Conservation (phyloP, 2,888 invertebrate genomes). For the Phytoseiulus persimilis region DNA sequence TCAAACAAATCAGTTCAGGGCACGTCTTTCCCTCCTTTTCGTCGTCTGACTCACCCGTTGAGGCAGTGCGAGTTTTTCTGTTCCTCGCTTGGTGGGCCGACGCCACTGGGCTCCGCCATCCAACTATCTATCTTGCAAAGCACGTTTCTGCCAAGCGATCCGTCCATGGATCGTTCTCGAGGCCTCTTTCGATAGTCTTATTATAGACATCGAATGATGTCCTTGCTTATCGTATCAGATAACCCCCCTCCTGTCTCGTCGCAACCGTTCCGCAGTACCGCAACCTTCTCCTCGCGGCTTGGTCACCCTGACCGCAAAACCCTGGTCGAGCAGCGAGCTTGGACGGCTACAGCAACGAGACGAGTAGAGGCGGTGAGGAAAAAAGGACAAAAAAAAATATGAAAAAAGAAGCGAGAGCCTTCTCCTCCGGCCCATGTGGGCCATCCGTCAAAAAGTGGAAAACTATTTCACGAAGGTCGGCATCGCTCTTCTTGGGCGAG, state of each 20-base stretch:
- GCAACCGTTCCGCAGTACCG: neutral
- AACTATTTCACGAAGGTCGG: neutral
- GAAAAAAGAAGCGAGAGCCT: neutral
- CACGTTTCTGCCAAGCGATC: neutral
- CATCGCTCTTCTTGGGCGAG: neutral
- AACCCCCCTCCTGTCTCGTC: neutral
- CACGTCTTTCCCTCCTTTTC: neutral
- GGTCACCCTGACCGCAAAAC: neutral
- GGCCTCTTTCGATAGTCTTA: neutral
- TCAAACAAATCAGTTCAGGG: neutral
- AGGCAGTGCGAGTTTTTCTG: neutral
- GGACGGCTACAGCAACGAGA: neutral
- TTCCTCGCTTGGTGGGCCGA: neutral
- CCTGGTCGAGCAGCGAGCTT: neutral
- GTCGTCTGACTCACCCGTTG: neutral
- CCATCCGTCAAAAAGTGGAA: neutral
- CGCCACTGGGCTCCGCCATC: neutral
- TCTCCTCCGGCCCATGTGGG: neutral
- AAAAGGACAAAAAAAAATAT: too few relatives aligned
- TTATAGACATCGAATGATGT: neutral
- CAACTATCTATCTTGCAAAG: neutral
- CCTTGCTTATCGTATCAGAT: neutral
- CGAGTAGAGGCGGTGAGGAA: neutral
- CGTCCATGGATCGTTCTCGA: neutral
- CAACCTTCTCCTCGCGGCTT: neutral